Percentiles rank a stretch among this genome's conserved stretches.
Conservation (phyloP, 2,888 invertebrate genomes). For the Minunthozetes semirufus region DNA sequence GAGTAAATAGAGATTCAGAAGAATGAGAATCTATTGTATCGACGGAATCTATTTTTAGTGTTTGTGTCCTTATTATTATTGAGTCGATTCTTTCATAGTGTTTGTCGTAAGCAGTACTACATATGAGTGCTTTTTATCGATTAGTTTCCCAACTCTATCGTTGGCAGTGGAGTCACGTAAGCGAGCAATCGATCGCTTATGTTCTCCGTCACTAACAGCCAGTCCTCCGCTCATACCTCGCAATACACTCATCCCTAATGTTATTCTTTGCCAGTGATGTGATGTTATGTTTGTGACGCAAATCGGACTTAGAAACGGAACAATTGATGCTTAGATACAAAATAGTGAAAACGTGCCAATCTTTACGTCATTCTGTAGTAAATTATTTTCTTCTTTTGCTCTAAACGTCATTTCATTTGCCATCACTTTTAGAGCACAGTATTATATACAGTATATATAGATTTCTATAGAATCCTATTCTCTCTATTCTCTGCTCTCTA, state of each 20-base stretch:
- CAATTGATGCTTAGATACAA: constrained; percentile 7
- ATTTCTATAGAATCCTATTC: not conserved
- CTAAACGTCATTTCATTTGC: constrained; percentile 13
- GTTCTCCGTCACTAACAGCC: not conserved
- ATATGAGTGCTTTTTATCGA: constrained; percentile 18
- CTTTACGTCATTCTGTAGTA: not conserved
- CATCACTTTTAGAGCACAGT: constrained; percentile 8
- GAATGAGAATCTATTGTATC: constrained; percentile 17
- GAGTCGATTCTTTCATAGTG: constrained; percentile 18
- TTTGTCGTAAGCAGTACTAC: constrained; percentile 26
- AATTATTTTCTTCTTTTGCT: not conserved
- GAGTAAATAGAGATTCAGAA: too few species aligned
- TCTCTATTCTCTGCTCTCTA: not conserved
- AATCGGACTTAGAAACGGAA: constrained; percentile 15
- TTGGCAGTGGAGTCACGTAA: constrained; percentile 1
- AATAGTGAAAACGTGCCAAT: not conserved
- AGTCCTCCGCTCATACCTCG: not conserved
- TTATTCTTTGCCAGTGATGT: not conserved
- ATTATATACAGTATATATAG: not conserved
- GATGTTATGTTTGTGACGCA: constrained; percentile 7
- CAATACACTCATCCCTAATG: not conserved
- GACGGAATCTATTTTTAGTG: constrained; percentile 14
- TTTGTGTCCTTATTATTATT: constrained; percentile 29
- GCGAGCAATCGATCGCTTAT: not conserved
- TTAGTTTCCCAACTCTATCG: not conserved